A percentile compares a stretch with the other conserved stretches of the same genome.
phyloP scores from a whole-genome alignment of 2,797 vertebrate species.

The Otolemur crassicaudatus region DNA sequence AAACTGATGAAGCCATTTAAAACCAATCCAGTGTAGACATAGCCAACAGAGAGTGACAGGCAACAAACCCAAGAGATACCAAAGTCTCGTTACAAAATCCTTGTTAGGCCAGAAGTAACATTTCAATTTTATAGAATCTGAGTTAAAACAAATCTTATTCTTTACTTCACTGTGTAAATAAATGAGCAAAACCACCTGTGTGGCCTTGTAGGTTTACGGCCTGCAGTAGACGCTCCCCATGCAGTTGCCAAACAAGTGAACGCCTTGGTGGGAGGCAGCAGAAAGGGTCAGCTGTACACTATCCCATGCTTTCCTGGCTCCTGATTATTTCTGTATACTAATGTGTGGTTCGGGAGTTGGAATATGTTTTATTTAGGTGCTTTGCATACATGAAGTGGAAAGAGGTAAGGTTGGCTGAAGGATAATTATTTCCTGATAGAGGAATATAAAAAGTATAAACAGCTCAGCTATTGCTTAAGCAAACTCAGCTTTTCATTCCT shows the following conservation, averaged over 20 bases:
- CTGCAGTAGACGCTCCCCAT: neutral
- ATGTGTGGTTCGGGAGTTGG: conserved; percentile 24
- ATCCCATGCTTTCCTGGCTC: neutral
- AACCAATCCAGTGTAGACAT: conserved; percentile 39
- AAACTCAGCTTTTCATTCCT: conserved; percentile 68
- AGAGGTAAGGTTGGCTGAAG: conserved; percentile 71
- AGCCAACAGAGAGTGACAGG: conserved; percentile 52
- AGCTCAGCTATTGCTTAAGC: conserved; percentile 59
- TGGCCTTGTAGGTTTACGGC: neutral
- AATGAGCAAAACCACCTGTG: conserved; percentile 49
- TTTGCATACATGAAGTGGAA: conserved; percentile 51
- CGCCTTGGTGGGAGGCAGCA: neutral
- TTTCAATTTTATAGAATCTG: conserved; percentile 67
- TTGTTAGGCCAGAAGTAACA: conserved; percentile 69
- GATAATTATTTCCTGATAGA: conserved; percentile 78
- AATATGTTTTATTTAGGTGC: conserved; percentile 59
- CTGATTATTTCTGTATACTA: conserved; percentile 25
- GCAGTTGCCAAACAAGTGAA: neutral
- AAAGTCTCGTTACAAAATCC: conserved; percentile 48
- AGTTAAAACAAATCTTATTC: conserved; percentile 67
- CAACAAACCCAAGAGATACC: conserved; percentile 51
- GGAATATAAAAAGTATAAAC: conserved; percentile 75
- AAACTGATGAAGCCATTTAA: conserved; percentile 63
- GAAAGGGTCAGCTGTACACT: neutral
- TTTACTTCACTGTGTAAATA: conserved; percentile 59